These are phyloP conservation scores for Malacoraja senta DNA, from an alignment of 2,797 vertebrate genomes.

Conservation along the genomic window DNA sequence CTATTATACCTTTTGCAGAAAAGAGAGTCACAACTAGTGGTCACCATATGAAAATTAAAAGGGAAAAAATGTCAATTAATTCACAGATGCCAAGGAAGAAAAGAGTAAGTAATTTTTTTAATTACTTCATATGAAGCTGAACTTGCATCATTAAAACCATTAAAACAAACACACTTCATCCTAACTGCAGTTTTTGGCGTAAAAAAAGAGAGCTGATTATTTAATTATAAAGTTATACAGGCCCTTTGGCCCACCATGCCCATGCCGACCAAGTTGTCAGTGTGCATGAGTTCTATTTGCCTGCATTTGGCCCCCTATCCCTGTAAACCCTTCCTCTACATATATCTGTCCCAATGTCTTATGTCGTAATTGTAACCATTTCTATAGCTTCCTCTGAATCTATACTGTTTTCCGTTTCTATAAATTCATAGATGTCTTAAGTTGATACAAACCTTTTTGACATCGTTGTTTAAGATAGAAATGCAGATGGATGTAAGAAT, in stretches of 20 bases:
- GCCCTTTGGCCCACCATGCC: too few relatives aligned
- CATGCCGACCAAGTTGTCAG: too few relatives aligned
- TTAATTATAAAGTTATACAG: neutral
- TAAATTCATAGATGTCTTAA: too few relatives aligned
- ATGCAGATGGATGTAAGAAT: neutral
- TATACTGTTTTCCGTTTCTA: too few relatives aligned
- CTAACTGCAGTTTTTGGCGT: neutral
- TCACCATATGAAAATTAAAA: neutral
- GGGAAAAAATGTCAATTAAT: neutral
- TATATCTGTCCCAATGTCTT: too few relatives aligned
- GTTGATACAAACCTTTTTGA: too few relatives aligned
- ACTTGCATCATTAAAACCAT: neutral
- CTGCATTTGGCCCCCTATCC: too few relatives aligned
- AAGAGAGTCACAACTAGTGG: conserved; percentile 14
- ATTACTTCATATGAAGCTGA: neutral
- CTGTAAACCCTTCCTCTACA: too few relatives aligned
- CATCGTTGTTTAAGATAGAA: neutral
- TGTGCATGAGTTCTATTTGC: too few relatives aligned
- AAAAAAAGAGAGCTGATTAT: neutral
- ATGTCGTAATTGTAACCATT: too few relatives aligned
- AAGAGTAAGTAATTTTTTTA: neutral
- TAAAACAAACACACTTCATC: neutral
- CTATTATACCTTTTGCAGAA: neutral
- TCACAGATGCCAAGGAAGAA: neutral
- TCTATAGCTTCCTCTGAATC: too few relatives aligned